These are phyloP conservation scores for Mohoua ochrocephala DNA, from an alignment of 2,113 vertebrate genomes.

Conservation along the genomic window DNA sequence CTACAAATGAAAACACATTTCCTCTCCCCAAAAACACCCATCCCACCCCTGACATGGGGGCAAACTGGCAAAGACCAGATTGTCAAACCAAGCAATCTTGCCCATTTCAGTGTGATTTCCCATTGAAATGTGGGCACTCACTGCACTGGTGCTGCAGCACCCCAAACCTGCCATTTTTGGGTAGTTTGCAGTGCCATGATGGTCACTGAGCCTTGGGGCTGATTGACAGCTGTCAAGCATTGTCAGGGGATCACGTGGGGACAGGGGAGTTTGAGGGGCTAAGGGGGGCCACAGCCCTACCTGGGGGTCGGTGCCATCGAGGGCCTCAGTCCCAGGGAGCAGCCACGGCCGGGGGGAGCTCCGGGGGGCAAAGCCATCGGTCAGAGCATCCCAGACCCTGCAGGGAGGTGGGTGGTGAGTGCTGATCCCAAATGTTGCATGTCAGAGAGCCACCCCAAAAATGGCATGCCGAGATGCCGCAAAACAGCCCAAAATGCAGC, in stretches of 20 bases:
- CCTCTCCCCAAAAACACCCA: not conserved
- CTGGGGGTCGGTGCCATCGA: not conserved
- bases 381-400: conserved; percentile 64
- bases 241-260: fast-evolving
- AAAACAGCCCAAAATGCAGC: not conserved
- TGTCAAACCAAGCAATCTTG: not conserved
- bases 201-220: fast-evolving
- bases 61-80: not conserved
- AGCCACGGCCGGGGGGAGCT: conserved; percentile 23
- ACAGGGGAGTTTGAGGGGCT: not conserved
- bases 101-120: not conserved
- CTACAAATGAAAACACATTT: not conserved
- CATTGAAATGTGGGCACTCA: not conserved
- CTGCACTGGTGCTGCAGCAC: not conserved
- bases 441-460: not conserved
- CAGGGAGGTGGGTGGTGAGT: not conserved
- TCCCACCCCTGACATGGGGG: not conserved
- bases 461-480: fast-evolving
- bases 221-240: not conserved
- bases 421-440: fast-evolving
- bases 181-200: not conserved
- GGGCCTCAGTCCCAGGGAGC: not conserved
- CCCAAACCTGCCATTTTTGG: not conserved
- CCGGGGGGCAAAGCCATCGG: conserved; percentile 36
- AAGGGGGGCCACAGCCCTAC: not conserved